Base-by-base conservation (phyloP, 2,797 vertebrate genomes). In the Pelobates cultripes region DNA sequence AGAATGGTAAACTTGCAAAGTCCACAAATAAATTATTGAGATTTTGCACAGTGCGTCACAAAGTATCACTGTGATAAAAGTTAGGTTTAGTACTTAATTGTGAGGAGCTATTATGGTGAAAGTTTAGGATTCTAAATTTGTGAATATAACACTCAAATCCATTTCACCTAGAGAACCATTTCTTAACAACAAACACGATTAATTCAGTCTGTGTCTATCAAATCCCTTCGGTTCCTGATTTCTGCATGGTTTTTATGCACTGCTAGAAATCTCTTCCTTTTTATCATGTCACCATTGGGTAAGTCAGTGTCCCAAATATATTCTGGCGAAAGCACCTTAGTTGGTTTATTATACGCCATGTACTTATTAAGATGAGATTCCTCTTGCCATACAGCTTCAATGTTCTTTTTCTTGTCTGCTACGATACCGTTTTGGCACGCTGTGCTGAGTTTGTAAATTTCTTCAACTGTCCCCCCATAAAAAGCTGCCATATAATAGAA, bases 361-460 rank as follows among this genome's bases (percentile, higher is more conserved):
- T 94, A 95, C 71, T 90, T 89, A 86, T 95, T 95, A 73, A 96
- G 86, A 87, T 94, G 94, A 86, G 92, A 93, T 84, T 95, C 93
- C 7, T 95, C 93, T 0, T 91, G 85, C 57, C 88, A 86, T 10
- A 77, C 70, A 28, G 92, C 89, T 64, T n/a, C 86, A 3, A 90
- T 10, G 0, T 87, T 85, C 0, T 86, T 88, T 4, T 87, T 85
- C n/a, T 89, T 90, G 85, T 95, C 94, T 83, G 91, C 75, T 69
- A 89, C 75, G 73, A 93, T 84, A 17, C 93, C 90, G 51, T 90
- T 43, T 7, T 86, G 90, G 41, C 94, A 95, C 75, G 85, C 81
- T 2, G 42, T 86, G 43, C 87, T 86, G 86, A 95, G 84, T 53
- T 73, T 85, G 84, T 90, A 85, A 67, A 95, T 86, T 87, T 94